Conservation (phyloP, 2,888 invertebrate species). For the Melinaea marsaeus region DNA sequence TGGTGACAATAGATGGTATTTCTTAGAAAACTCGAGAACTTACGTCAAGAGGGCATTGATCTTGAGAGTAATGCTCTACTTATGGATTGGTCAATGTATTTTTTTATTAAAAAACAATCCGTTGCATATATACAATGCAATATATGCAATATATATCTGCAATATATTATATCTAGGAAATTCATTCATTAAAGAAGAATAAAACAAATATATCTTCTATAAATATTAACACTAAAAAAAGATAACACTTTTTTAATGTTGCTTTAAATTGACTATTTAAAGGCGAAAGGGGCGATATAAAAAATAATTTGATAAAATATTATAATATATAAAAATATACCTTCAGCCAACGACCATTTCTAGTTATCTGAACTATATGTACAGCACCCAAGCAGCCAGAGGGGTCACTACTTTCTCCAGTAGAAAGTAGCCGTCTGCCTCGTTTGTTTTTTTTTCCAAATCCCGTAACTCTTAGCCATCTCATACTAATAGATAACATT, state of each 20-base stretch:
- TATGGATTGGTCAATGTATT: slow-evolving; percentile 38
- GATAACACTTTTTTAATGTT: too few relatives aligned
- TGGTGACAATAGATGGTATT: slow-evolving; percentile 33
- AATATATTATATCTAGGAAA: too few relatives aligned
- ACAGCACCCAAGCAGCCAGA: slow-evolving; percentile 46
- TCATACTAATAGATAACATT: neutral
- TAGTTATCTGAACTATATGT: slow-evolving; percentile 1
- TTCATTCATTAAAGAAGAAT: too few relatives aligned
- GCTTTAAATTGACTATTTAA: too few relatives aligned
- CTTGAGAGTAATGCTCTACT: slow-evolving; percentile 43
- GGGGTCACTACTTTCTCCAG: slow-evolving; percentile 74
- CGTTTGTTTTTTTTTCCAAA: slow-evolving; percentile 46
- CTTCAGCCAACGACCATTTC: neutral
- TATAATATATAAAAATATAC: neutral
- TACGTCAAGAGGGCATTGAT: slow-evolving; percentile 46
- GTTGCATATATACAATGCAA: too few relatives aligned
- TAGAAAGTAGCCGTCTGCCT: slow-evolving; percentile 65
- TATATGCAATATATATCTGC: too few relatives aligned
- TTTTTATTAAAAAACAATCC: neutral
- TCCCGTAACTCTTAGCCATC: slow-evolving; percentile 14
- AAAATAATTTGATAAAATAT: neutral
- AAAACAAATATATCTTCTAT: too few relatives aligned
- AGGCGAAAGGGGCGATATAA: too few relatives aligned
- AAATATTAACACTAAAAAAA: too few relatives aligned
- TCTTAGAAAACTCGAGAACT: slow-evolving; percentile 56